These are phyloP conservation scores for Sorex fumeus DNA, from an alignment of 2,113 vertebrate genomes.

Conservation along the genomic window DNA sequence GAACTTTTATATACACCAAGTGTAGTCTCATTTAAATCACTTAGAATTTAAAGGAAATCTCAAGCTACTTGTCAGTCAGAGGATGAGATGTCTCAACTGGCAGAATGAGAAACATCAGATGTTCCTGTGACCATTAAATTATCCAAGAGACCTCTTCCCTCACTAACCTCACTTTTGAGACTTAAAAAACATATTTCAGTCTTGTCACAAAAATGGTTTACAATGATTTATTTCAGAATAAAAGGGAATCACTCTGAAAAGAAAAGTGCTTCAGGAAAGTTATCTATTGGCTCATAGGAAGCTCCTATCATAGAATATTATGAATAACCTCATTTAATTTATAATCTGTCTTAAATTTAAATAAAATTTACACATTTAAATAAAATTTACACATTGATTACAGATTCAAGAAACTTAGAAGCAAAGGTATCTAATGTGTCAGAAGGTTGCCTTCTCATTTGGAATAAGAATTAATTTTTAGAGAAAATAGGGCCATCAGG, in stretches of 20 bases:
- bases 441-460: background rate
- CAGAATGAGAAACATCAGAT: background rate
- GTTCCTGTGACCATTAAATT: background rate
- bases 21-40: background rate
- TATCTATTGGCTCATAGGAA: background rate
- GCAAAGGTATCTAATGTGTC: background rate
- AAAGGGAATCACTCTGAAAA: background rate
- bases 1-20: background rate
- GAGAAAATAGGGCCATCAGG: background rate
- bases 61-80: background rate
- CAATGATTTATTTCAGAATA: slow-evolving; percentile 35
- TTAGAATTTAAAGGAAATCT: slow-evolving; percentile 15
- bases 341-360: background rate
- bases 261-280: background rate
- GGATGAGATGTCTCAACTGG: background rate
- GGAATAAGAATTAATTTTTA: slow-evolving; percentile 11
- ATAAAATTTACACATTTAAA: background rate
- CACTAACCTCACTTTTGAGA: background rate
- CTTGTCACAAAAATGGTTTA: background rate
- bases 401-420: slow-evolving; percentile 37
- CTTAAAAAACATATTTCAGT: background rate
- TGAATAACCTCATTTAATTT: background rate
- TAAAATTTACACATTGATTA: slow-evolving; percentile 21
- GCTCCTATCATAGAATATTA: background rate
- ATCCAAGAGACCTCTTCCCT: background rate